Base-by-base conservation (phyloP, 2,797 vertebrate species). In the Cynodonichthys magdalenae region DNA sequence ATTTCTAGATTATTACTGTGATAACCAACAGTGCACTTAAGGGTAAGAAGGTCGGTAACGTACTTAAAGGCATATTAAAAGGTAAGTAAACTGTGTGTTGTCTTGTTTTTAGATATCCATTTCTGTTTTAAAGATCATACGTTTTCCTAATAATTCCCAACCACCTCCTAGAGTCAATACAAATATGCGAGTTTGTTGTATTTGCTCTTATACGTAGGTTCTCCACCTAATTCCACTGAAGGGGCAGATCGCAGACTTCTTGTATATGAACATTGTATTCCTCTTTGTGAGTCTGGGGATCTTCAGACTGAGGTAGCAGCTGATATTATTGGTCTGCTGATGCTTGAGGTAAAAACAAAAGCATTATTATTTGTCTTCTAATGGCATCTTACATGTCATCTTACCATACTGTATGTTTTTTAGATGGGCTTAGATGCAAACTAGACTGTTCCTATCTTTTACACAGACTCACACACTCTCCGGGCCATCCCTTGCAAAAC, bases 201-300 rank as follows among this genome's bases (percentile, higher is more conserved):
- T 20, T 39, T 36, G 11, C 10, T 3, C 0, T 60, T 39, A 24
- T 63, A 10, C 41, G 24, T 17, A 99, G 97, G 96, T 24, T 99
- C 96, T 15, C 94, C 96, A 0, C 86, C 95, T 54, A 90, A 75
- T 61, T 91, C 92, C 59, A 80, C 65, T 15, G 93, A 91, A 0
- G 95, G 95, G 1, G 90, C 94, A 9, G 86, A 84, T 44, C 93
- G 95, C 63, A 96, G 96, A 59, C 87, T 94, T 31, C 87, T 93
- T 28, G 72, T 97, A 44, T 99, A 99, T 83, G 93, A 94, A 53
- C 95, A 94, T 82, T 96, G 95, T 27, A 63, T 98, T 77, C 93
- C 90, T 0, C 89, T 98, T 6, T 96, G 97, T 86, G 96, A 99
- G 70, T 99, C 97, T 0, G 96, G 97, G 28, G 96, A 99, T 59